Base-by-base conservation (phyloP, 2,113 vertebrate genomes). In the Microcebus griseorufus region DNA sequence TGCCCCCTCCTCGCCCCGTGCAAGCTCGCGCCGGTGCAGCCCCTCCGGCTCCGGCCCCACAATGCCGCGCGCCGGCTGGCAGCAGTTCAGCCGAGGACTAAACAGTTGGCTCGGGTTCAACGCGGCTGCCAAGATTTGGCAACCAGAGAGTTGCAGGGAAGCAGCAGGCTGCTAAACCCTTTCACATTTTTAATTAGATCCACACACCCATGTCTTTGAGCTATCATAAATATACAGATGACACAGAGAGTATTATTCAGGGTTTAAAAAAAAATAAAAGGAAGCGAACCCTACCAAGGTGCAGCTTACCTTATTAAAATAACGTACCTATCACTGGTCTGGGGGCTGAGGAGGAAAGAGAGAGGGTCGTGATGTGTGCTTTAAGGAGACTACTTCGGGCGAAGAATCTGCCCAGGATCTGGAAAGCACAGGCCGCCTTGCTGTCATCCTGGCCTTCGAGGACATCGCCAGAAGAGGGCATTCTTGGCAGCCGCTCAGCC, bases 121-220 rank as follows among this genome's bases (percentile, higher is more conserved):
- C 98, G 98, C 99, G 99, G 99, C 99, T 99, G 99, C 99, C 99
- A 99, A 99, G 99, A 99, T 99, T 99, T 99, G 99, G 99, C 99
- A 99, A 99, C 98, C 98, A 98, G 99, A 99, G 99, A 98, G 98
- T 98, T 98, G 97, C 98, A 98, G 99, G 98, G 98, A 99, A 99
- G 99, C 99, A 99, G 99, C 99, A 99, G 99, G 99, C 99, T 99
- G 99, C 99, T 99, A 99, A 99, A 99, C 99, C 99, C 99, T 99
- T 99, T 99, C 99, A 99, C 99, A 99, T 99, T 99, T 99, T 99
- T 99, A 99, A 99, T 99, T 99, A 99, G 99, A 99, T 99, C 99
- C 99, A 99, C 99, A 99, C 99, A 99, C 99, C 99, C 99, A 99
- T 99, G 99, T 99, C 99, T 99, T 99, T 99, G 99, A 99, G 99